These are phyloP conservation scores for Ypsolopha scabrella DNA, from an alignment of 2,888 invertebrate species.

Conservation along the genomic window DNA sequence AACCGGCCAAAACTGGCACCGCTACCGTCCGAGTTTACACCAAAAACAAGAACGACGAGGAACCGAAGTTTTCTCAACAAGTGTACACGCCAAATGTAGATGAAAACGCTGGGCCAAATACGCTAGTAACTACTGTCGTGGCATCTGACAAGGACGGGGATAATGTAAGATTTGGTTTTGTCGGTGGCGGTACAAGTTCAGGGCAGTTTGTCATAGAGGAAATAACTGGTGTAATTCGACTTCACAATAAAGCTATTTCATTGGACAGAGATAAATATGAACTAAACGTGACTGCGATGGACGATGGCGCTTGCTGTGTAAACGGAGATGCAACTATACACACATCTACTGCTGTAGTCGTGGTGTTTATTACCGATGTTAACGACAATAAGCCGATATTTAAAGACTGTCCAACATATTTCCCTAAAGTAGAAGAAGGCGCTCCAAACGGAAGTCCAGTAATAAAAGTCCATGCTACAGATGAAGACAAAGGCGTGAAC, in stretches of 20 bases:
- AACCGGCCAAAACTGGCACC: constrained; percentile 91
- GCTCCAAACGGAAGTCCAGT: constrained; percentile 95
- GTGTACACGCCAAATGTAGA: constrained; percentile 97
- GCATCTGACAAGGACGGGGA: constrained; percentile 98
- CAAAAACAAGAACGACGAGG: constrained; percentile 98
- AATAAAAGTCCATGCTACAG: constrained; percentile 93
- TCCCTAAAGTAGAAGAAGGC: constrained; percentile 94
- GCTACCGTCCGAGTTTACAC: constrained; percentile 96
- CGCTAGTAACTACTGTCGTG: constrained; percentile 95
- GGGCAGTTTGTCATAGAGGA: constrained; percentile 96
- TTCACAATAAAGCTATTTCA: constrained; percentile 88
- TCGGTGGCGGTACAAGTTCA: constrained; percentile 89
- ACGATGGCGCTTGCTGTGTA: constrained; percentile 97
- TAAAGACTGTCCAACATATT: constrained; percentile 92
- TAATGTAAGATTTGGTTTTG: constrained; percentile 92
- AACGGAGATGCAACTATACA: constrained; percentile 90
- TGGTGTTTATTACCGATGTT: constrained; percentile 96
- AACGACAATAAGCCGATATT: constrained; percentile 98
- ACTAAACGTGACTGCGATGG: constrained; percentile 96
- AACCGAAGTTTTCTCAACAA: constrained; percentile 96
- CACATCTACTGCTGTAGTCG: constrained; percentile 94
- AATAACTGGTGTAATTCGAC: constrained; percentile 92
- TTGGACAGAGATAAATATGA: constrained; percentile 95
- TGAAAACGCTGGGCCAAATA: constrained; percentile 95
- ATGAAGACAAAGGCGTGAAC: constrained; percentile 96